Evolutionary conservation across 2,797 vertebrate genomes (phyloP).

Genomic region (Sebastes baramenuke): DNA sequence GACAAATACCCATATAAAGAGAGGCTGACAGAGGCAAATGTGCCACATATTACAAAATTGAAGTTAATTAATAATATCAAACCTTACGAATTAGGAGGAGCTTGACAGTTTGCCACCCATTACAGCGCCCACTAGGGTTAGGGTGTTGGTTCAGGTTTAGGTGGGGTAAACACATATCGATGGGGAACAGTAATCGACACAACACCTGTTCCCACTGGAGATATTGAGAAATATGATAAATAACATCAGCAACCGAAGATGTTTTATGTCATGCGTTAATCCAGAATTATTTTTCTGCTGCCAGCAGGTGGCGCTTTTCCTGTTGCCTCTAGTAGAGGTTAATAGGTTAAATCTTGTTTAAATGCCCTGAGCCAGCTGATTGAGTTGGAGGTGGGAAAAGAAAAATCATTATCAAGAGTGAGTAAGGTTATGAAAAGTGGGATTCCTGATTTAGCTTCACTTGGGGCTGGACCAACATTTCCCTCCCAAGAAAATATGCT

Average conservation of each 20-base stretch:
- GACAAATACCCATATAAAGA: too few species aligned
- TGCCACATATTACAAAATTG: too few species aligned
- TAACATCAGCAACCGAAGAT: background rate
- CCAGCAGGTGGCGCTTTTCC: background rate
- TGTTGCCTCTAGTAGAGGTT: background rate
- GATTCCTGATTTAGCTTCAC: background rate
- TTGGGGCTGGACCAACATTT: background rate
- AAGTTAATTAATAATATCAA: too few species aligned
- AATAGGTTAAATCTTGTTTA: background rate
- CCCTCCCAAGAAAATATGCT: background rate
- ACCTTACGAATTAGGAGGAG: too few species aligned
- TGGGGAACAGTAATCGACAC: too few species aligned
- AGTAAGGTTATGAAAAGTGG: background rate
- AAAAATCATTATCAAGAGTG: background rate
- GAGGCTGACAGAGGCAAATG: too few species aligned
- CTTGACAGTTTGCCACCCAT: too few species aligned
- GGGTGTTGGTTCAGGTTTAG: too few species aligned
- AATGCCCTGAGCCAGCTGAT: background rate
- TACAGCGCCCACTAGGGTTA: too few species aligned
- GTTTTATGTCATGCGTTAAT: background rate
- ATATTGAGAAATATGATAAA: background rate
- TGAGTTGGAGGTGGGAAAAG: background rate
- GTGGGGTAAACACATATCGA: too few species aligned
- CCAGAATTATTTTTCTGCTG: background rate
- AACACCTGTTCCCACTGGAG: background rate